A percentile compares a stretch with the other conserved stretches of the same genome.
Conservation (phyloP, 2,888 invertebrate species). For the Flexamia atlantica region DNA sequence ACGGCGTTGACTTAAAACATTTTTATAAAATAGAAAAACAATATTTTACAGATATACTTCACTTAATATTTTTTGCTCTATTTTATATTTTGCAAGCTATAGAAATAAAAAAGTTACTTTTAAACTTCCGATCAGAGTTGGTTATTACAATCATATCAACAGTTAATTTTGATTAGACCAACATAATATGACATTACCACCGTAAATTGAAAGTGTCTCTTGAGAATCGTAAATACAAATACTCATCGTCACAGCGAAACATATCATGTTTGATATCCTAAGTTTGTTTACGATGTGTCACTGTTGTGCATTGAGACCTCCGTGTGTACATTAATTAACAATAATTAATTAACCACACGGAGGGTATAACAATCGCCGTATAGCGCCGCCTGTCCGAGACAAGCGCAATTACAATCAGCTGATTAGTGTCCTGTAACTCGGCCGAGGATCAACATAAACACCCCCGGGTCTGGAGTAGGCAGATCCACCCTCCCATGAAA, state of each 20-base stretch:
- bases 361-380: conserved; percentile 24
- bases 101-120: too few species aligned
- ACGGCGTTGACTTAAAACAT: too few species aligned
- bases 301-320: conserved; percentile 13
- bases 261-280: background rate
- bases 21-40: too few species aligned
- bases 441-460: conserved; percentile 36
- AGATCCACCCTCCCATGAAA: background rate
- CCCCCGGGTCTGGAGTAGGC: conserved; percentile 1
- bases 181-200: background rate
- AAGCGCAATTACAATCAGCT: conserved; percentile 32
- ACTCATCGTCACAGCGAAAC: background rate
- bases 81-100: too few species aligned
- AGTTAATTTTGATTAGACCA: too few species aligned
- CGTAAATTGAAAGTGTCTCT: background rate
- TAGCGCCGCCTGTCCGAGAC: conserved; percentile 7
- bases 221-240: background rate
- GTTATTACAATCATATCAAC: too few species aligned
- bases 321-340: conserved; percentile 38
- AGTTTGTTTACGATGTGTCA: conserved; percentile 10
- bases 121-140: too few species aligned
- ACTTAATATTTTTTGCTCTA: too few species aligned
- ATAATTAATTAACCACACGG: conserved; percentile 44
- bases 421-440: conserved; percentile 11
- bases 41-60: too few species aligned